A percentile compares a stretch with the other conserved stretches of the same genome.
phyloP scores from a whole-genome alignment of 2,888 invertebrate species.

The Synanthedon formicaeformis region DNA sequence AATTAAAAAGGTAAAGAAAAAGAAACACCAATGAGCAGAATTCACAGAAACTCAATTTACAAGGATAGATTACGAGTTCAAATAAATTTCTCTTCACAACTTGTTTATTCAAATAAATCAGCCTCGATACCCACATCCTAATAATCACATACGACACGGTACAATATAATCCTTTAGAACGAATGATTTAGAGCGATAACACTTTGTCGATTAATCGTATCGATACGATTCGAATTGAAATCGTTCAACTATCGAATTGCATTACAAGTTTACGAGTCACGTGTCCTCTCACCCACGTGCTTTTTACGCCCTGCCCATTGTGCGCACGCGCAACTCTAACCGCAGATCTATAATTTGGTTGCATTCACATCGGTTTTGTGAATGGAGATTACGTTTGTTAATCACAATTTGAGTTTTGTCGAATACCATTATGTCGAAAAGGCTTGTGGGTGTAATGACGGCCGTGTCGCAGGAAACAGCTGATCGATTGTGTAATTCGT shows the following conservation, averaged over 20 bases:
- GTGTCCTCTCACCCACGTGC: constrained; percentile 4
- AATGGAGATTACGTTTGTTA: constrained; percentile 13
- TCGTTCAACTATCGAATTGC: not conserved
- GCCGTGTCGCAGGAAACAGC: too few relatives aligned
- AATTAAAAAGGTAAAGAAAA: too few relatives aligned
- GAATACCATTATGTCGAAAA: too few relatives aligned
- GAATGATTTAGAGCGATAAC: not conserved
- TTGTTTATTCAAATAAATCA: too few relatives aligned
- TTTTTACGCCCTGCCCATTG: constrained; percentile 16
- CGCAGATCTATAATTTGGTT: constrained; percentile 20
- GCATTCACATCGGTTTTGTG: constrained; percentile 17
- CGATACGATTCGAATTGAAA: not conserved
- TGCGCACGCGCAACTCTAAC: constrained; percentile 2
- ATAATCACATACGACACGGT: too few relatives aligned
- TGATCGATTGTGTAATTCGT: too few relatives aligned
- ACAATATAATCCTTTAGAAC: not conserved
- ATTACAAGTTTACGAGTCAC: not conserved
- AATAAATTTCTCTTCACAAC: too few relatives aligned
- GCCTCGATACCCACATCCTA: too few relatives aligned
- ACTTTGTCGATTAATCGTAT: constrained; percentile 7
- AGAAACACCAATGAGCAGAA: too few relatives aligned
- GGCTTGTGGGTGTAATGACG: too few relatives aligned
- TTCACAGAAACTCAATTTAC: too few relatives aligned
- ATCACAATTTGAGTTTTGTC: not conserved
- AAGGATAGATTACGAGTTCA: too few relatives aligned